Conservation (phyloP, 1,140 invertebrate genomes). For the Drosophila cardini region DNA sequence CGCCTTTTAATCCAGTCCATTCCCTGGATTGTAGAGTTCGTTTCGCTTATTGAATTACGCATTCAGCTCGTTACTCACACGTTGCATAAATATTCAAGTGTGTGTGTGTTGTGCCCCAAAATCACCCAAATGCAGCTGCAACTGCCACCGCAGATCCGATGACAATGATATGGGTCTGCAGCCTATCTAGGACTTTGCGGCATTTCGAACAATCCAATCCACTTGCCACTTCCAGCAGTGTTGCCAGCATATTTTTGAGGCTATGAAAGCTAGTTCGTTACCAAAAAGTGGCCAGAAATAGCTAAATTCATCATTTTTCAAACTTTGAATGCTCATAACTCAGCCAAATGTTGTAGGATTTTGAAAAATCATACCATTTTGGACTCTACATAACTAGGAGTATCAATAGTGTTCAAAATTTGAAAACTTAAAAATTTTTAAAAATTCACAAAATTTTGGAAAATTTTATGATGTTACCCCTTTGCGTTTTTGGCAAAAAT, state of each 20-base stretch:
- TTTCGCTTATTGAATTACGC: slow-evolving; percentile 75
- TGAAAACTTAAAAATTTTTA: no score
- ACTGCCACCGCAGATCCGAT: slow-evolving; percentile 42
- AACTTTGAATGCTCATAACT: no score
- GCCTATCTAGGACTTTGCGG: slow-evolving; percentile 55
- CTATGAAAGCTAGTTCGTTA: no score
- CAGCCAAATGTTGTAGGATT: no score
- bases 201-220: neutral
- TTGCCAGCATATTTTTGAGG: neutral
- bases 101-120: neutral
- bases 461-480: no score
- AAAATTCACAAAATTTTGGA: no score
- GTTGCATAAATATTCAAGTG: slow-evolving; percentile 52
- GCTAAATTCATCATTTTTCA: no score
- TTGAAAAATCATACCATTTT: no score
- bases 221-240: neutral
- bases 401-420: no score
- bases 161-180: slow-evolving; percentile 56
- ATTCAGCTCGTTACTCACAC: slow-evolving; percentile 76
- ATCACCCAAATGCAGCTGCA: slow-evolving; percentile 40
- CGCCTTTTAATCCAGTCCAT: slow-evolving; percentile 48
- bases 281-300: no score
- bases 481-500: no score
- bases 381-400: no score
- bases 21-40: slow-evolving; percentile 1